Evolutionary conservation across 2,888 invertebrate species (phyloP).

Genomic region (Thecocarcelia acutangulata): DNA sequence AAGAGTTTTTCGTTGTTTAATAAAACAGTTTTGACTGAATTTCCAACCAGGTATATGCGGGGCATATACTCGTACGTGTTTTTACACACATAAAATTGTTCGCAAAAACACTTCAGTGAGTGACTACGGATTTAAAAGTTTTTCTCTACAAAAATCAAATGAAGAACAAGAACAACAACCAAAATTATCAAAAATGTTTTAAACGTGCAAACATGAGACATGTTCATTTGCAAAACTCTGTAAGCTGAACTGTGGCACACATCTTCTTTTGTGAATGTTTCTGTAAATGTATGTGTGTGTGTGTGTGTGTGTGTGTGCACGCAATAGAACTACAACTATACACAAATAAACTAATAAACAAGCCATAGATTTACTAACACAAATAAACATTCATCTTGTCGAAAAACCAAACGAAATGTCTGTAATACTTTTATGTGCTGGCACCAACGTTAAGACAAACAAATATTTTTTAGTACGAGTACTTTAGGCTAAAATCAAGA

Average conservation of each 20-base stretch:
- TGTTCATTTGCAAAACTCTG: constrained; percentile 34
- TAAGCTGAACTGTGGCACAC: constrained; percentile 6
- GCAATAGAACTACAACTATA: constrained; percentile 29
- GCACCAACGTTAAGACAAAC: background rate
- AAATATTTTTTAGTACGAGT: no score
- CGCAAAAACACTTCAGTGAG: constrained; percentile 6
- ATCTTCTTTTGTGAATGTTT: background rate
- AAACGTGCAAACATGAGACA: constrained; percentile 50
- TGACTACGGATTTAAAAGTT: constrained; percentile 44
- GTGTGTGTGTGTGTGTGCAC: background rate
- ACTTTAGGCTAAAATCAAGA: constrained; percentile 59
- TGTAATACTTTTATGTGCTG: background rate
- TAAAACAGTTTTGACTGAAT: no score
- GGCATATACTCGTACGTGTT: background rate
- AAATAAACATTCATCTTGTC: background rate
- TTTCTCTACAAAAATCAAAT: background rate
- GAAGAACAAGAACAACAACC: constrained; percentile 8
- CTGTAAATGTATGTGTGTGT: background rate
- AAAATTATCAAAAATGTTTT: constrained; percentile 39
- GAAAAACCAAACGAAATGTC: background rate
- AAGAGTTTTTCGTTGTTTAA: no score
- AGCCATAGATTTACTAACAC: constrained; percentile 20
- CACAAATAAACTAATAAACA: constrained; percentile 44
- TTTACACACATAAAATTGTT: background rate
- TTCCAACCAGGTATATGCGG: no score